Conservation (phyloP, 2,888 invertebrate species). For the Pedicia rivosa region DNA sequence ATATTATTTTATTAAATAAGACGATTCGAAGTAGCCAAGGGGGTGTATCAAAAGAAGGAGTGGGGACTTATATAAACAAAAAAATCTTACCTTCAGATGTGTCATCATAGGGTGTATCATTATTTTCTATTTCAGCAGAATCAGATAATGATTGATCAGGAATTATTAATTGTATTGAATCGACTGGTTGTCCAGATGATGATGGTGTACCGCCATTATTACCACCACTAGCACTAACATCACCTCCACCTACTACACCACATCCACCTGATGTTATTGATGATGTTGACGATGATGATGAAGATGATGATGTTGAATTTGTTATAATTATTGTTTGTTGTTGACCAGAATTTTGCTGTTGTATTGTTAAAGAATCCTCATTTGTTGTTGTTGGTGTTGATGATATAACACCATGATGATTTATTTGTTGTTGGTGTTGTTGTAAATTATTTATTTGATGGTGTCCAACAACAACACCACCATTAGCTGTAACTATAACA, state of each 20-base stretch:
- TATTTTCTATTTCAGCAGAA: slow-evolving; percentile 1
- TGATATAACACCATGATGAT: too few relatives aligned
- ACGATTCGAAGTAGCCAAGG: too few relatives aligned
- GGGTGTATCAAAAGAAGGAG: too few relatives aligned
- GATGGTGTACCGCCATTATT: not conserved
- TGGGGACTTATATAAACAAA: not conserved
- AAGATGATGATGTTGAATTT: not conserved
- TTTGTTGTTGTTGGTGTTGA: too few relatives aligned
- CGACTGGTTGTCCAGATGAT: not conserved
- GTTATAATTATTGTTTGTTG: too few relatives aligned
- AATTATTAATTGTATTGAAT: not conserved
- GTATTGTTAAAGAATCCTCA: too few relatives aligned
- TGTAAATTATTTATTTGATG: too few relatives aligned
- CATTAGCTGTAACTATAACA: not conserved
- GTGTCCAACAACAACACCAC: not conserved
- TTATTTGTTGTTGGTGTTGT: too few relatives aligned
- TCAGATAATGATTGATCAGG: slow-evolving; percentile 3
- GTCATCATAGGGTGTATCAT: slow-evolving; percentile 1
- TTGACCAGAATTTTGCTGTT: too few relatives aligned
- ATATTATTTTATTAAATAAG: too few relatives aligned
- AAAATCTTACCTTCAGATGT: slow-evolving; percentile 3
- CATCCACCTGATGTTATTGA: not conserved
- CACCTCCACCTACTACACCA: too few relatives aligned
- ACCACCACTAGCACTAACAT: too few relatives aligned
- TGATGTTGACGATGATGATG: not conserved